Evolutionary conservation across 1,140 invertebrate species (phyloP).

Genomic region (Phortica variegata): DNA sequence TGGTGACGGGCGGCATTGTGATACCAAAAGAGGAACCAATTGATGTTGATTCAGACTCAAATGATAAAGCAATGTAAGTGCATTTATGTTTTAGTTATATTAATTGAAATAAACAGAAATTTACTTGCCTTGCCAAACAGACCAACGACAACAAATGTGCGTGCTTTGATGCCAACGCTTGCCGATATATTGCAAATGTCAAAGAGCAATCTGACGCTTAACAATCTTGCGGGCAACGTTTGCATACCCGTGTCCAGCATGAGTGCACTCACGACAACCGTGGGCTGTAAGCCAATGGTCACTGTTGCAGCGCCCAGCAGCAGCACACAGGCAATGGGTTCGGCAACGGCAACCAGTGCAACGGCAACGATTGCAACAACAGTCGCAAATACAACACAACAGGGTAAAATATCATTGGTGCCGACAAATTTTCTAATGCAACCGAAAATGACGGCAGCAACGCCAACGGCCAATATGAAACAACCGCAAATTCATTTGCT

Average conservation of each 20-base stretch:
- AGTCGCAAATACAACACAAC: constrained; percentile 4
- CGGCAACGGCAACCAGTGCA: constrained; percentile 5
- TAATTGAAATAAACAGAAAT: neutral
- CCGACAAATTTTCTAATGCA: constrained; percentile 54
- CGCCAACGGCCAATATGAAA: constrained; percentile 10
- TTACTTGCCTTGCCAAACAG: too few species aligned
- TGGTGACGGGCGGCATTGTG: constrained; percentile 41
- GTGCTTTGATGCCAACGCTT: too few species aligned
- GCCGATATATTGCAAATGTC: too few species aligned
- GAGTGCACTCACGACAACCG: neutral
- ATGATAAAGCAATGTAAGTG: constrained; percentile 10
- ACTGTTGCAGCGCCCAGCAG: constrained; percentile 33
- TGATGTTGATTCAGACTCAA: constrained; percentile 46
- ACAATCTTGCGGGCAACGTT: neutral
- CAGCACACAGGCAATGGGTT: constrained; percentile 15
- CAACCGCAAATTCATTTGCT: constrained; percentile 32
- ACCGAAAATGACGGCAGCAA: constrained; percentile 28
- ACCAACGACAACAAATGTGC: too few species aligned
- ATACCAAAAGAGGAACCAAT: constrained; percentile 53
- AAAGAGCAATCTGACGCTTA: too few species aligned
- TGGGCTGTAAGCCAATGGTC: constrained; percentile 1
- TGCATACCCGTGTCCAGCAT: constrained; percentile 2
- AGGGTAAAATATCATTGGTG: constrained; percentile 47
- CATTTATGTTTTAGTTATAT: neutral
- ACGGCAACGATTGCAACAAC: constrained; percentile 7